Conservation (phyloP, 2,797 vertebrate genomes). For the Gymnodraco acuticeps region DNA sequence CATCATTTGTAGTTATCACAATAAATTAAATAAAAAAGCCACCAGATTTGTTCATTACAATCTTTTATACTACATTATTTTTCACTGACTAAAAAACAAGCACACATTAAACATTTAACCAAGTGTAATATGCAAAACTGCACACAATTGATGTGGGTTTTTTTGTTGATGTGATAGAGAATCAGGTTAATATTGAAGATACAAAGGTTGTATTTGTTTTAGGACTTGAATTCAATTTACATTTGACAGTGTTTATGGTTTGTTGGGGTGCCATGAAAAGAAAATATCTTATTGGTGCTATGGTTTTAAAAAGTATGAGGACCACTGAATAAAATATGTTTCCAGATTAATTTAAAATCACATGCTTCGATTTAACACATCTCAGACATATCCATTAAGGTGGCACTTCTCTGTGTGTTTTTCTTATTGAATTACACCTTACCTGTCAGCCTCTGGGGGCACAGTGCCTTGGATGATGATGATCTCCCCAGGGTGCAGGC, state of each 20-base stretch:
- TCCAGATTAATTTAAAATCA: neutral
- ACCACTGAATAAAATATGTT: neutral
- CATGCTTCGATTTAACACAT: neutral
- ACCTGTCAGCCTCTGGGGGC: constrained; percentile 91
- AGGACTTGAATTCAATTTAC: neutral
- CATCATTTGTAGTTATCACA: too few relatives aligned
- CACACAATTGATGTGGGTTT: neutral
- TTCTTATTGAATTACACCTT: constrained; percentile 19
- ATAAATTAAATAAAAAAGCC: too few relatives aligned
- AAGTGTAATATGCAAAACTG: neutral
- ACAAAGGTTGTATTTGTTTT: neutral
- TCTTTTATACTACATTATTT: neutral
- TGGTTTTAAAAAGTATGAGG: neutral
- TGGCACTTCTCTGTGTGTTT: neutral
- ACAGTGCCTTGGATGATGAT: constrained; percentile 91
- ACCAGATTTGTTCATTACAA: neutral
- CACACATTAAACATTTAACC: neutral
- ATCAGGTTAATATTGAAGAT: neutral
- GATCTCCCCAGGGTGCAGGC: constrained; percentile 90
- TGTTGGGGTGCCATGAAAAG: neutral
- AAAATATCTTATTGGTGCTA: neutral
- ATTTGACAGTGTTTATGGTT: neutral
- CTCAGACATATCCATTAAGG: neutral
- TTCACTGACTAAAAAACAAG: neutral
- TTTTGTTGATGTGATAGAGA: neutral